These are phyloP conservation scores for Gymnosoma rotundatum DNA, from an alignment of 2,888 invertebrate species.

Conservation along the genomic window DNA sequence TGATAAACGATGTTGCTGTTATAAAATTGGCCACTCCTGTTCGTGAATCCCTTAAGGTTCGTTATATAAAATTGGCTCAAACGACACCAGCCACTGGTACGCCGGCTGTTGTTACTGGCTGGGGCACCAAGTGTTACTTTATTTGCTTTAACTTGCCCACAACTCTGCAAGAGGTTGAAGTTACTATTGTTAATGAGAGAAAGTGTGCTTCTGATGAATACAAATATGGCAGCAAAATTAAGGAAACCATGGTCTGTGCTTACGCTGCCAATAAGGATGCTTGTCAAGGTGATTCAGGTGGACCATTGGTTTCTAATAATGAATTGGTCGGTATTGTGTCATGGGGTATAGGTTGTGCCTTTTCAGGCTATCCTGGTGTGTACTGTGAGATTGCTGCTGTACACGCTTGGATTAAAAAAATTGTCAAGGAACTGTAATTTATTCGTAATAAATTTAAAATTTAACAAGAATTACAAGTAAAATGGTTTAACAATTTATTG, in stretches of 20 bases:
- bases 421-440: neutral
- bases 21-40: slow-evolving; percentile 78
- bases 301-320: slow-evolving; percentile 77
- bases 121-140: slow-evolving; percentile 78
- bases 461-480: neutral
- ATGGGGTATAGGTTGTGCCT: slow-evolving; percentile 80
- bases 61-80: slow-evolving; percentile 74
- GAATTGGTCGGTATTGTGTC: slow-evolving; percentile 80
- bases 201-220: slow-evolving; percentile 67
- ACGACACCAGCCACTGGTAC: slow-evolving; percentile 75
- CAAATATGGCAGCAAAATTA: slow-evolving; percentile 73
- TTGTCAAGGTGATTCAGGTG: slow-evolving; percentile 82
- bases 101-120: slow-evolving; percentile 78
- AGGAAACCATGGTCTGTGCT: slow-evolving; percentile 78
- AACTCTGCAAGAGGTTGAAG: slow-evolving; percentile 72
- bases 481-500: too few species aligned
- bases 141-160: slow-evolving; percentile 72
- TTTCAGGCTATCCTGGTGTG: slow-evolving; percentile 78
- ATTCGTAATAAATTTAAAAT: neutral
- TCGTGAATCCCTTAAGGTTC: slow-evolving; percentile 71
- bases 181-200: slow-evolving; percentile 72
- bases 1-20: slow-evolving; percentile 82
- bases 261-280: slow-evolving; percentile 76
- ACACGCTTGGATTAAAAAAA: slow-evolving; percentile 72
- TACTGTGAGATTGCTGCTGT: slow-evolving; percentile 76